These are phyloP conservation scores for Zosterops lateralis DNA, from an alignment of 2,113 vertebrate genomes.

Conservation along the genomic window DNA sequence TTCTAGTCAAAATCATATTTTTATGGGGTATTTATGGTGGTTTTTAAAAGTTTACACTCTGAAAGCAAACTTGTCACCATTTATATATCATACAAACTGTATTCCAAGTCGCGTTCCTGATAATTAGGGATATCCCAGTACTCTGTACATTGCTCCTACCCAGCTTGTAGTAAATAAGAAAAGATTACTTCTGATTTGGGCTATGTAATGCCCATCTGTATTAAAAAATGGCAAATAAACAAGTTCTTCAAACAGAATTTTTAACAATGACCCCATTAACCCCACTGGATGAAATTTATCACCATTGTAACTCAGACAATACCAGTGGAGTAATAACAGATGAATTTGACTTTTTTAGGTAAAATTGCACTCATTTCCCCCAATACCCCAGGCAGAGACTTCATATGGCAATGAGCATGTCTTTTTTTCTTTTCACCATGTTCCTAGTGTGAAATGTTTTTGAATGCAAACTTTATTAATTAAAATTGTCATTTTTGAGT, in stretches of 20 bases:
- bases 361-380: not conserved
- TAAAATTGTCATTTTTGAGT: slow-evolving; percentile 30
- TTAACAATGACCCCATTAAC: not conserved
- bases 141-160: not conserved
- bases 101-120: not conserved
- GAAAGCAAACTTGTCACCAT: slow-evolving; percentile 46
- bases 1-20: slow-evolving; percentile 42
- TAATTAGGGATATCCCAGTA: slow-evolving; percentile 9
- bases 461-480: slow-evolving; percentile 14
- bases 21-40: slow-evolving; percentile 46
- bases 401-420: not conserved
- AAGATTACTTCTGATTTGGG: not conserved
- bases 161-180: not conserved
- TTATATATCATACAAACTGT: slow-evolving; percentile 6
- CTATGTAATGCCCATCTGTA: not conserved
- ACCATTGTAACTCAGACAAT: not conserved
- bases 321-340: not conserved
- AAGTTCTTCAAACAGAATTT: not conserved
- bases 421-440: not conserved
- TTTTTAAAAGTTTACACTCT: slow-evolving; percentile 67
- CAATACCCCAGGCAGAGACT: not conserved
- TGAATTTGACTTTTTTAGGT: not conserved
- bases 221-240: not conserved
- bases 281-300: not conserved
- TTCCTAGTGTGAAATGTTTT: slow-evolving; percentile 5